Evolutionary conservation across 2,888 invertebrate genomes (phyloP), one percentile per base, ranked within the genome.

Genomic region (Caprella mutica): DNA sequence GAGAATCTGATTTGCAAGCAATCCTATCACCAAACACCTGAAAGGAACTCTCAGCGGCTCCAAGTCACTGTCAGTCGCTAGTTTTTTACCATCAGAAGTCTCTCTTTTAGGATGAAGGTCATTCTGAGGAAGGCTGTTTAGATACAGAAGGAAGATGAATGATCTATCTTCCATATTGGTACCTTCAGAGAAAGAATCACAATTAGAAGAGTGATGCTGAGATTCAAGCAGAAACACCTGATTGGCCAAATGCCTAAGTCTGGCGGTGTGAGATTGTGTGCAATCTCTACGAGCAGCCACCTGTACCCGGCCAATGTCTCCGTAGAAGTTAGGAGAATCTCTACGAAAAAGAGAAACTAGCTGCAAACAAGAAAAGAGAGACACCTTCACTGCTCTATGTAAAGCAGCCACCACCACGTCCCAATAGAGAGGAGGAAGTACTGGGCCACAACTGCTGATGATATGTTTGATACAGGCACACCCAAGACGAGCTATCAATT

Each of bases 301-400:
- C 77, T 92, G 92, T 0, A 93, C 91, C 66, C 89, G 89, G 1
- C 74, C 75, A 42, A 73, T 69, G 72, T 93, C 93, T 0, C 93
- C 93, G 71, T 92, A 92, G 73, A 93, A 94, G 70, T 91, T 92
- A 68, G 90, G 87, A 0, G 93, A 93, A 70, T 89, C 85, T 67
- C 86, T 83, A 68, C 88, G 85, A 72, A 93, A 96, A 35, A 90
- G 90, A 69, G 86, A 82, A 57, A 89, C 89, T 38, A 96, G 76
- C 74, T 90, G 90, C 65, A 87, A 84, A 55, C 94, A 72, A 33
- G 90, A 88, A 65, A 86, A 85, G 54, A 93, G 80, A 51, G 90
- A 90, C n/a, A 87, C 82, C 40, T 40, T 52, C 5, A 48, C 48
- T 6, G 48, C 48, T 24, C 48, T 48, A 30, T 17, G 59, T 19